Percentiles rank a stretch among this genome's conserved stretches.
Conservation (phyloP, 2,888 invertebrate genomes). For the Argyresthia albistria region DNA sequence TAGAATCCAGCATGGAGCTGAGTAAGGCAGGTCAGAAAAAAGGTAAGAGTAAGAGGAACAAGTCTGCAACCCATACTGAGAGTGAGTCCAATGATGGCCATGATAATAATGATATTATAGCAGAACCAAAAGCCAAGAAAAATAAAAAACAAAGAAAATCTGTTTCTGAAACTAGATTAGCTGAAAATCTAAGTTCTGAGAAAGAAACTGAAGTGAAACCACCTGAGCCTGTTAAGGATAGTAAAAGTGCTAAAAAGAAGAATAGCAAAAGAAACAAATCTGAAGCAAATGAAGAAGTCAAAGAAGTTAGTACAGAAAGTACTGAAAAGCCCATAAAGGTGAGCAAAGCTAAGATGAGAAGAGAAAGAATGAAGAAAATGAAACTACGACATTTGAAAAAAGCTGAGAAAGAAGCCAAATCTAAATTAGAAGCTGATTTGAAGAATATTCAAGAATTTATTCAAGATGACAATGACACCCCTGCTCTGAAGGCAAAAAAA, state of each 20-base stretch:
- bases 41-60: constrained; percentile 14
- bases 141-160: constrained; percentile 2
- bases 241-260: background rate
- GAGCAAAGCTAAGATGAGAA: constrained; percentile 5
- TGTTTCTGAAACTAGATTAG: background rate
- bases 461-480: no score
- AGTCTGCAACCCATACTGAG: background rate
- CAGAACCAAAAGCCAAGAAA: constrained; percentile 2
- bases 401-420: background rate
- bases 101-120: background rate
- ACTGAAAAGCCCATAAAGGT: background rate
- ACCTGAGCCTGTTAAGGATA: background rate
- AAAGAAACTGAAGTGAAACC: background rate
- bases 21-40: constrained; percentile 18
- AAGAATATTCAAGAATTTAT: no score
- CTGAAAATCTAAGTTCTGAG: background rate
- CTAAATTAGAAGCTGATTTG: background rate
- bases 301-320: background rate
- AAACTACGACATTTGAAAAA: background rate
- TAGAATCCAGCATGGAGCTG: constrained; percentile 22
- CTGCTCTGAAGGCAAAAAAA: background rate
- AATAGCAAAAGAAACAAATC: constrained; percentile 1
- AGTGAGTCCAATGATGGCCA: background rate
- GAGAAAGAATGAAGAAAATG: background rate
- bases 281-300: background rate